Conservation (phyloP, 1,140 invertebrate species). For the Apis florea region DNA sequence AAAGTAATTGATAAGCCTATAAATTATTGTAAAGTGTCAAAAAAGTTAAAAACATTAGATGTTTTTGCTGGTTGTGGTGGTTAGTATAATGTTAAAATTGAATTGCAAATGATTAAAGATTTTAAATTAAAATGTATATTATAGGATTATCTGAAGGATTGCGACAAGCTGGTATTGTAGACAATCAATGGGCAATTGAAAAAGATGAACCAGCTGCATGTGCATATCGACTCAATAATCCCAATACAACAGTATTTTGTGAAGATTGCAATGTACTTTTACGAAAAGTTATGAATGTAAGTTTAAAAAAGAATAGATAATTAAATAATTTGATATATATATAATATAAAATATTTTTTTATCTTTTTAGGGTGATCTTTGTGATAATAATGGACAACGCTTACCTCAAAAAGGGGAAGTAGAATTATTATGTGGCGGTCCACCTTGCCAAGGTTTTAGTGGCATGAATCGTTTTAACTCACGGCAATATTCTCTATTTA, state of each 20-base stretch:
- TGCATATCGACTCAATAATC: conserved; percentile 90
- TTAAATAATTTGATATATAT: neutral
- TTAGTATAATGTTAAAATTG: conserved; percentile 62
- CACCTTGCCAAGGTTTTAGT: conserved; percentile 94
- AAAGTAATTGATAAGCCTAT: conserved; percentile 62
- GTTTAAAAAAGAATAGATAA: conserved; percentile 9
- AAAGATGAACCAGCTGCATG: conserved; percentile 89
- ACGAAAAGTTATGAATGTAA: conserved; percentile 72
- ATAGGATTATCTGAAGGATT: conserved; percentile 85
- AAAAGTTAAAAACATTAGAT: conserved; percentile 86
- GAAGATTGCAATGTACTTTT: conserved; percentile 91
- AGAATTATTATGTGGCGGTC: conserved; percentile 91
- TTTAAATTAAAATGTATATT: conserved; percentile 7
- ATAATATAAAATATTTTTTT: conserved; percentile 1
- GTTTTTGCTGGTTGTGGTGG: conserved; percentile 95
- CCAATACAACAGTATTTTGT: conserved; percentile 88
- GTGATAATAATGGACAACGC: conserved; percentile 81
- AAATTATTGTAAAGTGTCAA: conserved; percentile 70
- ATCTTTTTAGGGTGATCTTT: conserved; percentile 79
- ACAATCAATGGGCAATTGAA: conserved; percentile 91
- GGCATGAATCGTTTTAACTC: conserved; percentile 95
- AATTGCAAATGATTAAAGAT: neutral
- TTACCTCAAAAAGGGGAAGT: conserved; percentile 91
- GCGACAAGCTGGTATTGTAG: conserved; percentile 85
- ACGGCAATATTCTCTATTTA: conserved; percentile 92